These are phyloP conservation scores for Nicator chloris DNA, from an alignment of 2,113 vertebrate species.

Conservation along the genomic window DNA sequence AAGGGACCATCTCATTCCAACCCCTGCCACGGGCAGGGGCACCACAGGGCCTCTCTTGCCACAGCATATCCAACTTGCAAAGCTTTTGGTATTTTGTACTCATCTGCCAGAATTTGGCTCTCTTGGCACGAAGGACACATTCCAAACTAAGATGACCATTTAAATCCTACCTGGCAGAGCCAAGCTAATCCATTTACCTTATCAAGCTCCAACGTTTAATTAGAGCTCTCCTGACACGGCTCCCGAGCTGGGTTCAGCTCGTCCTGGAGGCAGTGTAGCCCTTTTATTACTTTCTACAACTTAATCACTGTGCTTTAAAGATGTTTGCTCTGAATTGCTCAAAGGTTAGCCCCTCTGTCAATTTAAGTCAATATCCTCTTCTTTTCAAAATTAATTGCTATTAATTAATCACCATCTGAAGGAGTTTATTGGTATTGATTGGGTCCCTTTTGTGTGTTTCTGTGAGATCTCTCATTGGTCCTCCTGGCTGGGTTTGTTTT, in stretches of 20 bases:
- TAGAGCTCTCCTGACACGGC: background rate
- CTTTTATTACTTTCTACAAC: conserved; percentile 56
- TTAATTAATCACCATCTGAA: conserved; percentile 67
- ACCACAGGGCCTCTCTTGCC: rapidly evolving
- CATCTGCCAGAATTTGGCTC: no score
- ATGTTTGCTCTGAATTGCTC: conserved; percentile 47
- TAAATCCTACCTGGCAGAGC: background rate
- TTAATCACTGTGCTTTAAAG: conserved; percentile 66
- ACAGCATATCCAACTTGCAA: background rate
- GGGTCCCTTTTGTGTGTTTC: conserved; percentile 44
- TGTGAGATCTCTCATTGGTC: background rate
- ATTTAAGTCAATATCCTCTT: conserved; percentile 63
- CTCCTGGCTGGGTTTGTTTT: background rate
- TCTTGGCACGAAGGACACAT: rapidly evolving
- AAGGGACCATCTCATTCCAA: background rate
- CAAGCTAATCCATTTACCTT: background rate
- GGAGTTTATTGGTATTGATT: conserved; percentile 69
- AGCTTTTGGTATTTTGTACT: background rate
- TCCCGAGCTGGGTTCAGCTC: background rate
- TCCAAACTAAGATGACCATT: background rate
- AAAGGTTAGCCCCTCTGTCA: conserved; percentile 61
- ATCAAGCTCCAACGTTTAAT: background rate
- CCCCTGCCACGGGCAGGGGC: background rate
- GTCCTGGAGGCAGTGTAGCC: background rate
- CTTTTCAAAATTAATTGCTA: conserved; percentile 71